Base-by-base conservation (phyloP, 2,888 invertebrate genomes). In the Drosophila anomalata region DNA sequence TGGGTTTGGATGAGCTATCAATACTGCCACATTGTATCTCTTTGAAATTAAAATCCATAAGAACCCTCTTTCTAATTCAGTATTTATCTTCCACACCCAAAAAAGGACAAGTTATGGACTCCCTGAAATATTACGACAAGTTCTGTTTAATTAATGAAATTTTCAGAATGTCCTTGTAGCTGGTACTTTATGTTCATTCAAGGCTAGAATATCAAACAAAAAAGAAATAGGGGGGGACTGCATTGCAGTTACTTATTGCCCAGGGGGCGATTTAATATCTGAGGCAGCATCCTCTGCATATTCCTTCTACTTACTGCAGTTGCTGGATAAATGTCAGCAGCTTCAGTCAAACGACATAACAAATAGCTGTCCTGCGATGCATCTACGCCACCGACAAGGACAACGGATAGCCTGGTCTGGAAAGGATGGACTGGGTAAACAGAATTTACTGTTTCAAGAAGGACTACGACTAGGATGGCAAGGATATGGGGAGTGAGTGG, bases 261-360 rank as follows among this genome's bases (percentile, higher is more conserved):
- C 47, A 44, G 55, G 57, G 57, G 76, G 65, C 75, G 66, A 73
- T 84, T 84, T 78, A 72, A 84, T 75, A 84, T 84, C 68, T 75
- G 62, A 71, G 63, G 65, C 71, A 22, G n/a, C 68, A n/a, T 52
- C 67, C 50, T 20, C 51, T 51, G 50, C 46, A 56, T 79, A 68
- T 51, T 66, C 51, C 51, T 48, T 66, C 50, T 52, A 61, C 48
- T 53, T 73, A 63, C 69, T 67, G 57, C 65, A 71, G 47, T 36
- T 71, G 66, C 69, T 72, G 79, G 80, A 83, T 83, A 76, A 78
- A 78, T 83, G 84, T 83, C 76, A 76, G 58, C 65, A 73, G 73
- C 68, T 77, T 57, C 71, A 81, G 72, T 69, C 66, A 77, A 84
- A 81, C 73, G 87, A 84, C 77, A 81, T 84, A 87, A 87, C 87